Base-by-base conservation (phyloP, 2,888 invertebrate genomes). In the Agrilus mali region DNA sequence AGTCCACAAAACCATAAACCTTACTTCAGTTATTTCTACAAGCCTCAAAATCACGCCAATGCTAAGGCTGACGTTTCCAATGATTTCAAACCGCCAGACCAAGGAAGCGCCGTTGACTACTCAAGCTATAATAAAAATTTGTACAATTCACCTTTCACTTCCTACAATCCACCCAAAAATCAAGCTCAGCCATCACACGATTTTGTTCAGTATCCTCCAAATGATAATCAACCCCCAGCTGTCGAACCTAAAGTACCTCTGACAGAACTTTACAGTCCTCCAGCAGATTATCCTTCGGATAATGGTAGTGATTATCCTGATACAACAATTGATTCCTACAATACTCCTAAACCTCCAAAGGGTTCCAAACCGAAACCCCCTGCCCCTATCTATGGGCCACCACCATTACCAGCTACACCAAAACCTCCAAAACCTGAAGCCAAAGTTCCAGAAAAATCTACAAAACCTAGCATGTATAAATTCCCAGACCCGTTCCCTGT, bases 391-490 rank as follows among this genome's bases (percentile, higher is more conserved):
- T 39, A 51, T 41, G 51, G 44, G 34, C 47, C 43, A 32, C 50
- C 50, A 22, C 31, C 16, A 41, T 14, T 41, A 33, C 38, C 40
- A 27, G 31, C 32, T 31, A 22, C 22, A 13, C 33, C 20, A 22
- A 27, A 16, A 3, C 12, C 33, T n/a, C 69, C 71, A 2, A 70
- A 71, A 54, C 59, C 71, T 45, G 70, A 70, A 1, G 60, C 60
- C 34, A 55, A 58, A n/a, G 55, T 52, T 14, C 66, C 66, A 7
- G 58, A 54, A 44, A 32, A 47, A 36, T 36, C 41, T 15, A 66
- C 66, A 45, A 48, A 49, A 35, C 12, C 27, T 8, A 27, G 10
- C 4, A 10, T 27, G 27, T 27, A 27, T 4, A 27, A 27, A 27
- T 27, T 27, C 10, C 27, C 27, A 2, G 27, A 27, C 8, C 27